Evolutionary conservation across 2,113 vertebrate genomes (phyloP).

Genomic region (Helogale parvula): DNA sequence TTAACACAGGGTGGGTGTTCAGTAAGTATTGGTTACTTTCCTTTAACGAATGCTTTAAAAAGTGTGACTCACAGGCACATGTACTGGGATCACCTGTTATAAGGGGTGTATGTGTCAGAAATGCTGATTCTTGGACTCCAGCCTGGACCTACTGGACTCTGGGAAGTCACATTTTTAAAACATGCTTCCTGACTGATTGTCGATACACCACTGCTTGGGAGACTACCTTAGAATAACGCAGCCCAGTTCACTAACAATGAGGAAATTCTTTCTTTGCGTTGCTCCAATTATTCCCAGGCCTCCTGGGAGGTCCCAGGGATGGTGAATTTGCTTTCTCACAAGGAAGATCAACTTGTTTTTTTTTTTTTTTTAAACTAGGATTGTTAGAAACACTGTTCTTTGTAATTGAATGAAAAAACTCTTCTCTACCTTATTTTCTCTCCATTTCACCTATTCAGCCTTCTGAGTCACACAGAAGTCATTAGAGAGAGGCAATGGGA

Average conservation of each 20-base stretch:
- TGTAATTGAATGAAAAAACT: not conserved
- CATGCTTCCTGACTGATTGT: not conserved
- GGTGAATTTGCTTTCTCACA: not conserved
- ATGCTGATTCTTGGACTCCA: not conserved
- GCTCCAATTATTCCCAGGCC: not conserved
- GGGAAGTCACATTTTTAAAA: not conserved
- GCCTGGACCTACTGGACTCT: not conserved
- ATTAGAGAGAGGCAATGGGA: not conserved
- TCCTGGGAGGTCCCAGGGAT: not conserved
- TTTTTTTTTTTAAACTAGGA: not conserved
- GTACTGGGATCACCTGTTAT: not conserved
- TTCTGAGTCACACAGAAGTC: not conserved
- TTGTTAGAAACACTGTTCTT: slow-evolving; percentile 10
- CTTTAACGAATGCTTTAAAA: not conserved
- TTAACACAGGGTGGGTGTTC: not conserved
- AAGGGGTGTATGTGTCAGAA: not conserved
- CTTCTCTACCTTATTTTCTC: not conserved
- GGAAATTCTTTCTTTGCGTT: not conserved
- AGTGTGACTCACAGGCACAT: not conserved
- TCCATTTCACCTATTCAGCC: not conserved
- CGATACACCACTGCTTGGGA: not conserved
- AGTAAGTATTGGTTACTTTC: not conserved
- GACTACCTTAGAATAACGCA: not conserved
- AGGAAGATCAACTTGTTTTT: not conserved
- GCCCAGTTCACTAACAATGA: not conserved